These are phyloP conservation scores for Abramis brama DNA, from an alignment of 2,113 vertebrate species.

Conservation along the genomic window DNA sequence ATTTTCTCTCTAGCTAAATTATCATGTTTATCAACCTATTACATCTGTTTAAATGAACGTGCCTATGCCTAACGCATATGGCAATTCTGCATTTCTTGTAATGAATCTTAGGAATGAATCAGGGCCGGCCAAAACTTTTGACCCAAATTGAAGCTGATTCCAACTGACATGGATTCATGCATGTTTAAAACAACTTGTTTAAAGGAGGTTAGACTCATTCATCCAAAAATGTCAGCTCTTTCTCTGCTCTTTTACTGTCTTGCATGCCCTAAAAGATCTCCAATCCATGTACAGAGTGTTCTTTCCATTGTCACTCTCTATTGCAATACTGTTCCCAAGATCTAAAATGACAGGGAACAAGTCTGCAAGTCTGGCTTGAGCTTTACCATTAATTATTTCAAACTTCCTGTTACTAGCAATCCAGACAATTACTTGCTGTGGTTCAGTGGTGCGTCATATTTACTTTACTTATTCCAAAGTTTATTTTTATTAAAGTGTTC, in stretches of 20 bases:
- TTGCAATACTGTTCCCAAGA: neutral
- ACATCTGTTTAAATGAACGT: constrained; percentile 17
- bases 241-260: constrained; percentile 1
- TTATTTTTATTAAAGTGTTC: no score
- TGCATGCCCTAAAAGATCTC: constrained; percentile 3
- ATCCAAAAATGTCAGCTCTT: constrained; percentile 12
- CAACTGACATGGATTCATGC: constrained; percentile 23
- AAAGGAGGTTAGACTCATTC: constrained; percentile 1
- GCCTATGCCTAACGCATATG: constrained; percentile 6
- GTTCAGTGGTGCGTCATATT: neutral
- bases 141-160: constrained; percentile 6
- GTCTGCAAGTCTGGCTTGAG: neutral
- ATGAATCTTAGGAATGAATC: constrained; percentile 19
- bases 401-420: neutral
- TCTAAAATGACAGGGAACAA: constrained; percentile 1
- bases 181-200: constrained; percentile 34
- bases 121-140: neutral
- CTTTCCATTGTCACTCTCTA: neutral
- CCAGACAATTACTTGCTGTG: neutral
- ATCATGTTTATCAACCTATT: constrained; percentile 36
- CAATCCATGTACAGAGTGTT: neutral
- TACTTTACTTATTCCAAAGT: no score
- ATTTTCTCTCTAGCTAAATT: constrained; percentile 19
- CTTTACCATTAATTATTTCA: neutral
- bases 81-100: neutral